These are phyloP conservation scores for Amphiprion clarkii DNA, from an alignment of 2,797 vertebrate genomes.

Conservation along the genomic window DNA sequence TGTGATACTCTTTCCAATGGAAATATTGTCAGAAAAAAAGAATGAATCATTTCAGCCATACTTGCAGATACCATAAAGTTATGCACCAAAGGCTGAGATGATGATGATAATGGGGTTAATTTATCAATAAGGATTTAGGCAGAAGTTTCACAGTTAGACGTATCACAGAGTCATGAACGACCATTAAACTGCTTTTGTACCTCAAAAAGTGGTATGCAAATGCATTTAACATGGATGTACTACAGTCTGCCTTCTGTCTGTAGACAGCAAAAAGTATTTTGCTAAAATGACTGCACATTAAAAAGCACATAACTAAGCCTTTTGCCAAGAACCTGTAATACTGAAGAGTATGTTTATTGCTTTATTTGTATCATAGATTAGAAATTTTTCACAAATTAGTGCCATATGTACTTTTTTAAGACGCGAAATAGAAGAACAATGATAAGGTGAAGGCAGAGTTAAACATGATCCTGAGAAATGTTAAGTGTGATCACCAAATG, in stretches of 20 bases:
- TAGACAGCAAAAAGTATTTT: conserved; percentile 62
- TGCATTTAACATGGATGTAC: conserved; percentile 57
- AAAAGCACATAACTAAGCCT: conserved; percentile 81
- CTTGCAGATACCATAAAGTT: conserved; percentile 37
- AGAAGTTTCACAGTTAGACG: conserved; percentile 27
- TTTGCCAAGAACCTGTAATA: conserved; percentile 77
- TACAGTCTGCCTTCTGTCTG: conserved; percentile 64
- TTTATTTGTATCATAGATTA: conserved; percentile 58
- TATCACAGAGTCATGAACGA: conserved; percentile 18
- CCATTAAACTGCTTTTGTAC: conserved; percentile 51
- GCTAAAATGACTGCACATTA: conserved; percentile 73
- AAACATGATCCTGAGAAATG: conserved; percentile 4
- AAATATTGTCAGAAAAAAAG: conserved; percentile 44
- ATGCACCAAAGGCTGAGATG: conserved; percentile 44
- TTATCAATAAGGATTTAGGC: conserved; percentile 40
- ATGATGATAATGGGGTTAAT: conserved; percentile 3
- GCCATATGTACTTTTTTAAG: conserved; percentile 63
- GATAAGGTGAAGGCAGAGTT: conserved; percentile 13
- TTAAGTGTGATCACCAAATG: conserved; percentile 16
- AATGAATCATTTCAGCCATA: conserved; percentile 57
- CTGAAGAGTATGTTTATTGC: conserved; percentile 58
- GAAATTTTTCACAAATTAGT: conserved; percentile 60
- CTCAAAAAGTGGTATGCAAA: conserved; percentile 53
- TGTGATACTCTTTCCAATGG: conserved; percentile 64
- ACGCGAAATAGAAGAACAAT: conserved; percentile 21